Base-by-base conservation (phyloP, 1,140 invertebrate genomes). In the Lepidostoma basale region DNA sequence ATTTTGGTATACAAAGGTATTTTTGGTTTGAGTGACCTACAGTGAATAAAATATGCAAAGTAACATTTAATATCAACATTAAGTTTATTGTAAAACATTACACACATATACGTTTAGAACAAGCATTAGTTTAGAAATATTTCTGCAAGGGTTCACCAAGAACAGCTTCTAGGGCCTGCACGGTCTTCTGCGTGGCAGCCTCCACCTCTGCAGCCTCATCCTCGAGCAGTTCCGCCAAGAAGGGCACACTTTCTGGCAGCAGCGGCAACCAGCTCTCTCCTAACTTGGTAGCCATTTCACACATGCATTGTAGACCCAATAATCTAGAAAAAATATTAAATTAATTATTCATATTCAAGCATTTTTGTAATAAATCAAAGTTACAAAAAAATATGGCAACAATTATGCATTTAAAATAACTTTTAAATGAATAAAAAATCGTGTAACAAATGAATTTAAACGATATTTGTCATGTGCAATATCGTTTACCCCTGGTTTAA, bases 201-300 rank as follows among this genome's bases (percentile, higher is more conserved):
- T 95, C 92, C n/a, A 94, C 92, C 79, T 81, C 68, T 88, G 85
- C 63, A 92, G n/a, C 89, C 67, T 95, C 93, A 77, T 96, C 93
- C 80, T 94, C 92, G 16, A 95, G 78, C 12, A 95, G 79, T 77
- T 95, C 92, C 0, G 91, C 90, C 1, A 95, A 79, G 80, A 94
- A 93, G 0, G 92, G 92, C 62, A 94, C 88, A 6, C 91, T 93
- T 77, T 94, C 92, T 1, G 92, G 92, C 22, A 94, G 76, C 0
- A 94, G 79, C 0, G 92, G 88, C 70, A 92, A 83, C 79, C 92
- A 94, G 74, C 92, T 91, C 78, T 92, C 91, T 3, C 91, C 92
- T 0, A 95, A 78, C 74, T 93, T 92, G 22, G 85, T 85, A 0
- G 89, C 91, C 44, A 93, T 87, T 64, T 89, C 86, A 14, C 89